phyloP scores from a whole-genome alignment of 2,888 invertebrate species.

The Drosophila affinis region DNA sequence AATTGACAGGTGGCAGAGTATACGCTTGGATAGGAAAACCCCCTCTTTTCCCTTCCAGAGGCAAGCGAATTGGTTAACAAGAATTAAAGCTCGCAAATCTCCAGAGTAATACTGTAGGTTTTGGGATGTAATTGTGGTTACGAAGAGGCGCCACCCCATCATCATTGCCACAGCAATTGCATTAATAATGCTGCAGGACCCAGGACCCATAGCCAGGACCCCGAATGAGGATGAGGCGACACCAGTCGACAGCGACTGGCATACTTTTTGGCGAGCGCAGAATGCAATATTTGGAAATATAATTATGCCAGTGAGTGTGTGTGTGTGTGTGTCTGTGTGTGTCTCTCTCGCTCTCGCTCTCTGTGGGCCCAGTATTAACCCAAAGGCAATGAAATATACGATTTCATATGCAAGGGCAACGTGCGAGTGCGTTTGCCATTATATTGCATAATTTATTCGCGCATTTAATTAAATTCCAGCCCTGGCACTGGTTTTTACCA shows the following conservation, averaged over 20 bases:
- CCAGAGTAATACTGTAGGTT: slow-evolving; percentile 13
- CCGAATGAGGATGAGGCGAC: slow-evolving; percentile 33
- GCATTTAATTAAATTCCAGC: slow-evolving; percentile 79
- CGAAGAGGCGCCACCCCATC: slow-evolving; percentile 32
- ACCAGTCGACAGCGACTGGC: slow-evolving; percentile 30
- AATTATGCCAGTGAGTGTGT: slow-evolving; percentile 58
- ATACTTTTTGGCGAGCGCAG: slow-evolving; percentile 61
- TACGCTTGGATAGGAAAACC: too few relatives aligned
- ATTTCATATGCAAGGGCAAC: slow-evolving; percentile 4
- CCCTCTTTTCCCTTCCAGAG: background rate
- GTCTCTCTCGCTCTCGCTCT: background rate
- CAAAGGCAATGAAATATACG: slow-evolving; percentile 20
- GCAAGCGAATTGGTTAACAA: background rate
- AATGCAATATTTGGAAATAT: slow-evolving; percentile 74
- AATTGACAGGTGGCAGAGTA: too few relatives aligned
- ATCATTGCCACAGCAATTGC: slow-evolving; percentile 52
- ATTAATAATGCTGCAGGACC: slow-evolving; percentile 64
- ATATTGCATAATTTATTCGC: slow-evolving; percentile 74
- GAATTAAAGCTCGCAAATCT: slow-evolving; percentile 1
- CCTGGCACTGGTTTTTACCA: slow-evolving; percentile 54
- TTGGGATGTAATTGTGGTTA: slow-evolving; percentile 48
- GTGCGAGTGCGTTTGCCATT: slow-evolving; percentile 57
- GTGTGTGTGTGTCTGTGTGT: slow-evolving; percentile 1
- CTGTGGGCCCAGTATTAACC: slow-evolving; percentile 17
- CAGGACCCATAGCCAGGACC: background rate